Evolutionary conservation across 2,113 vertebrate species (phyloP).

Genomic region (Nesoenas mayeri): DNA sequence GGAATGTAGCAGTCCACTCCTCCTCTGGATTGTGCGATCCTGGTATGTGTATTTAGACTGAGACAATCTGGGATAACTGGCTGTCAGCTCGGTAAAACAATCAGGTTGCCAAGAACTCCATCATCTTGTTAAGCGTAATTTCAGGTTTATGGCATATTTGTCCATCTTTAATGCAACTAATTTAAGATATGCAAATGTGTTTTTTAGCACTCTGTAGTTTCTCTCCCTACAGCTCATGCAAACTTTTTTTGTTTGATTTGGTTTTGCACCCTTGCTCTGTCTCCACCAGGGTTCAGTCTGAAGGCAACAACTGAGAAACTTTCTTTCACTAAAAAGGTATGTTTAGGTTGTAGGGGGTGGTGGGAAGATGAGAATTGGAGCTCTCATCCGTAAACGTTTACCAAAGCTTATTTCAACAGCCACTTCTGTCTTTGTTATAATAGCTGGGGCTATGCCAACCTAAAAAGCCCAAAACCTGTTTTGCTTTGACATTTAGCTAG

Average conservation of each 20-base stretch:
- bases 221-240: background rate
- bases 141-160: background rate
- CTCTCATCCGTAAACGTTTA: background rate
- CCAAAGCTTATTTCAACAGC: background rate
- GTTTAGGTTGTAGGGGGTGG: background rate
- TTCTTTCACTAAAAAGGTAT: background rate
- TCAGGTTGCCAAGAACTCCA: background rate
- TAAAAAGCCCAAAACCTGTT: background rate
- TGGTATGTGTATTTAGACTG: background rate
- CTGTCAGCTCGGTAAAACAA: background rate
- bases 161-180: background rate
- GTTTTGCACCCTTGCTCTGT: background rate
- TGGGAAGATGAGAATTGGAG: background rate
- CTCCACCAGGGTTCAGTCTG: background rate
- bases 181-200: background rate
- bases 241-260: background rate
- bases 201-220: background rate
- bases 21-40: background rate
- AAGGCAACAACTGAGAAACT: background rate
- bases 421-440: background rate
- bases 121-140: background rate
- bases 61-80: background rate
- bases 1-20: background rate
- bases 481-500: background rate
- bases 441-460: background rate